Percentiles rank a stretch among this genome's conserved stretches.
These are phyloP conservation scores for Siniperca chuatsi DNA, from an alignment of 2,113 vertebrate species.

Conservation along the genomic window DNA sequence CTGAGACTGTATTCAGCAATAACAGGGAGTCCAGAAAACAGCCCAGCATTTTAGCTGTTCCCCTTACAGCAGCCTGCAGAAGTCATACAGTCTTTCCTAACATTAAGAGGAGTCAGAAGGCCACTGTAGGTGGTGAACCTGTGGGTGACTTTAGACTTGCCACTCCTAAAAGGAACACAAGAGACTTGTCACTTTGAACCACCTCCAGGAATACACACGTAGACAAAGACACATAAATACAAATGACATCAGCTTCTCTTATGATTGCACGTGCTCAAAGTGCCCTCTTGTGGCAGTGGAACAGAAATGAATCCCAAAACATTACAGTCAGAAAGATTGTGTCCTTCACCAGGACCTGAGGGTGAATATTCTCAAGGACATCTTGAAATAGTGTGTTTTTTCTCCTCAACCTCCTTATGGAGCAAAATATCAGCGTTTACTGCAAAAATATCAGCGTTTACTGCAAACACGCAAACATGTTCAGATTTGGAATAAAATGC, in stretches of 20 bases:
- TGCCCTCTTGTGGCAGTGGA: slow-evolving; percentile 71
- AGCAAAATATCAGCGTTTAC: neutral
- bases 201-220: slow-evolving; percentile 17
- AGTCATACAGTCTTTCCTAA: slow-evolving; percentile 90
- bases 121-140: slow-evolving; percentile 87
- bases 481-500: slow-evolving; percentile 88
- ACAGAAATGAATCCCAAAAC: slow-evolving; percentile 39
- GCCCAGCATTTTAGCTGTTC: slow-evolving; percentile 87
- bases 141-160: slow-evolving; percentile 83
- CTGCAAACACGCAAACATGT: slow-evolving; percentile 87
- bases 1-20: slow-evolving; percentile 86
- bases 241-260: slow-evolving; percentile 39
- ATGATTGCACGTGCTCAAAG: slow-evolving; percentile 47
- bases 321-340: neutral
- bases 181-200: neutral
- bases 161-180: slow-evolving; percentile 11
- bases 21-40: slow-evolving; percentile 88
- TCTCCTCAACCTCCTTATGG: neutral
- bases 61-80: slow-evolving; percentile 89
- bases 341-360: slow-evolving; percentile 6
- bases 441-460: neutral
- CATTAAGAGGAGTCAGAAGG: slow-evolving; percentile 87
- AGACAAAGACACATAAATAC: slow-evolving; percentile 21
- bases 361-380: slow-evolving; percentile 35
- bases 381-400: neutral